Conservation (phyloP, 2,888 invertebrate genomes). For the Pollenia griseotomentosa region DNA sequence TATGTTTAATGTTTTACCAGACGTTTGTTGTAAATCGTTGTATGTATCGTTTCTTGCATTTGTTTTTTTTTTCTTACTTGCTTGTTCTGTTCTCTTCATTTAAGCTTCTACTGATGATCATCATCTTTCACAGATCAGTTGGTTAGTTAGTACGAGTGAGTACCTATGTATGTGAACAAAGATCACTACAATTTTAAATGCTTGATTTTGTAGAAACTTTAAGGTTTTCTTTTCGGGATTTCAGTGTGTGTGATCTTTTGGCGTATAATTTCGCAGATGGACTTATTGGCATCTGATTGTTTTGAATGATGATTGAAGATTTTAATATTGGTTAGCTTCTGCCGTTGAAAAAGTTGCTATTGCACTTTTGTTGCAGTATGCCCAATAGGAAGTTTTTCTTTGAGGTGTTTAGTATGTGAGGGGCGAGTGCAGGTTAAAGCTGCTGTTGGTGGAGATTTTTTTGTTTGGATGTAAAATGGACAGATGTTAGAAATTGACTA, state of each 20-base stretch:
- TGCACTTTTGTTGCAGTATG: constrained; percentile 17
- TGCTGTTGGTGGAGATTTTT: constrained; percentile 23
- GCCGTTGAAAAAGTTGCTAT: constrained; percentile 20
- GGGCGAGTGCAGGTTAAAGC: constrained; percentile 51
- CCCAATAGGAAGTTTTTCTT: constrained; percentile 29
- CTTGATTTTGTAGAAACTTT: constrained; percentile 56
- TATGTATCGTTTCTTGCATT: constrained; percentile 30
- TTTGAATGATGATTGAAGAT: constrained; percentile 52
- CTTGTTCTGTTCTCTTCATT: constrained; percentile 38
- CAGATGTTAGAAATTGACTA: neutral
- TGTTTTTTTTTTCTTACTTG: constrained; percentile 31
- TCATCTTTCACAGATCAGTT: constrained; percentile 39
- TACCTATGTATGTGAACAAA: constrained; percentile 35
- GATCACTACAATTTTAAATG: constrained; percentile 59
- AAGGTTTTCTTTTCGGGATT: constrained; percentile 27
- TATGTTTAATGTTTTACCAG: constrained; percentile 69
- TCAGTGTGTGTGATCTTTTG: constrained; percentile 44
- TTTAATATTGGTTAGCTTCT: constrained; percentile 47
- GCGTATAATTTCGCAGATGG: constrained; percentile 30
- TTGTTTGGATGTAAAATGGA: neutral
- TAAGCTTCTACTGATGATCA: constrained; percentile 35
- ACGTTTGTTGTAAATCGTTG: constrained; percentile 57
- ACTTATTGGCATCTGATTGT: constrained; percentile 58
- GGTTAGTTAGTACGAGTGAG: constrained; percentile 36
- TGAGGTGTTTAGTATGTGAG: constrained; percentile 47